Conservation (phyloP, 2,113 vertebrate species). For the Python bivittatus region DNA sequence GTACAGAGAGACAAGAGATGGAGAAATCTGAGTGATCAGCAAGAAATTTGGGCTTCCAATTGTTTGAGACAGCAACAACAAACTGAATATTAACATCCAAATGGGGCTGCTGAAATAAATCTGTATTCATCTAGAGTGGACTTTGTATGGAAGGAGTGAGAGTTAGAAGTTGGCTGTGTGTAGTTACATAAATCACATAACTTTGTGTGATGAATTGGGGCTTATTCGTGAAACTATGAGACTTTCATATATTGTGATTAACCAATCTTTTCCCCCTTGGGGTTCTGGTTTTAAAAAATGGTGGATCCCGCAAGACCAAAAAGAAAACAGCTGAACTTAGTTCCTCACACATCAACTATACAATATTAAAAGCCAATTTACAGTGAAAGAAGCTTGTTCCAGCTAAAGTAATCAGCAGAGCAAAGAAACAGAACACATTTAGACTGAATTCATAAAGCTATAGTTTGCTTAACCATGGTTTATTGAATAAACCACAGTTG, state of each 20-base stretch:
- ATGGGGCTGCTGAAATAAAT: neutral
- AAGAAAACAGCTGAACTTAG: too few relatives aligned
- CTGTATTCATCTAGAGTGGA: too few relatives aligned
- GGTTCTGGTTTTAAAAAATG: too few relatives aligned
- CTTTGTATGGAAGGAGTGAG: neutral
- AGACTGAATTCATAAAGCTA: neutral
- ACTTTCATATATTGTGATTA: too few relatives aligned
- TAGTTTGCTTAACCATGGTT: neutral
- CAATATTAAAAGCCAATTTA: neutral
- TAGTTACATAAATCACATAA: too few relatives aligned
- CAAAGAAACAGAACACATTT: neutral
- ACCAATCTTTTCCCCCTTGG: too few relatives aligned
- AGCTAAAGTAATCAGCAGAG: neutral
- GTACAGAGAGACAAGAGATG: neutral
- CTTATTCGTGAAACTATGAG: too few relatives aligned
- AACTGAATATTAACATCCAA: neutral
- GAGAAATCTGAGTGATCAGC: neutral
- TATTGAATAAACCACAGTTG: neutral
- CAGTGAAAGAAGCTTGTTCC: neutral
- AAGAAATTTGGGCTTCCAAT: neutral
- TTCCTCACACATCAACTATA: too few relatives aligned
- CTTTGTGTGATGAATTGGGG: too few relatives aligned
- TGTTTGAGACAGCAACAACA: neutral
- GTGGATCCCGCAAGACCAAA: too few relatives aligned
- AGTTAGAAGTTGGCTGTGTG: too few relatives aligned